phyloP scores from a whole-genome alignment of 2,113 vertebrate genomes.

The Ascaphus truei region DNA sequence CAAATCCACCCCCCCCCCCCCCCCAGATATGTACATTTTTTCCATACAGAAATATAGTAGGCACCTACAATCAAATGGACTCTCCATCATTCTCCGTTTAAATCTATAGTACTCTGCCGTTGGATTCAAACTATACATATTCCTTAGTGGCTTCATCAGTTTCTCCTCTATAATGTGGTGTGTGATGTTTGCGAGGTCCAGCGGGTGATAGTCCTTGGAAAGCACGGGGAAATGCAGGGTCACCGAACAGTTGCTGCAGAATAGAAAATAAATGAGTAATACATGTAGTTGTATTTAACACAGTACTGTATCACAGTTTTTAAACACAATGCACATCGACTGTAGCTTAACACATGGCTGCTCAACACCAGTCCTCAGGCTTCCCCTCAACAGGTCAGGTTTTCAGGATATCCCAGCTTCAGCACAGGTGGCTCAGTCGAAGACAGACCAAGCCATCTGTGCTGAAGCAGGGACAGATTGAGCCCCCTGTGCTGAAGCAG shows the following conservation, averaged over 20 bases:
- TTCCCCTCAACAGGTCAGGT: too few species aligned
- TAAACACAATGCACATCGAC: too few species aligned
- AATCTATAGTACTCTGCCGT: slow-evolving; percentile 66
- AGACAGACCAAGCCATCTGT: too few species aligned
- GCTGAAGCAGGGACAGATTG: too few species aligned
- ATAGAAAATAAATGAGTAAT: slow-evolving; percentile 8
- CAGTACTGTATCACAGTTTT: too few species aligned
- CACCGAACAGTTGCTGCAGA: slow-evolving; percentile 59
- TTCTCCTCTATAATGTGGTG: slow-evolving; percentile 72
- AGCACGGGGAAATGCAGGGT: slow-evolving; percentile 57
- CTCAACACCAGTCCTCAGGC: too few species aligned
- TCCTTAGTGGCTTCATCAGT: slow-evolving; percentile 61
- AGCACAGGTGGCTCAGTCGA: too few species aligned
- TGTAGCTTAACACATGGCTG: too few species aligned
- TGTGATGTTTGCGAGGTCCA: slow-evolving; percentile 52
- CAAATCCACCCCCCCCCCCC: too few species aligned
- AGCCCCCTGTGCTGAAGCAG: too few species aligned
- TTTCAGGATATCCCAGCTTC: too few species aligned
- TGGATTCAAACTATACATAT: slow-evolving; percentile 52
- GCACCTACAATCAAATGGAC: slow-evolving; percentile 67
- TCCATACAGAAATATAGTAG: neutral
- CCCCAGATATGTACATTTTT: too few species aligned
- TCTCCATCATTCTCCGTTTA: slow-evolving; percentile 69
- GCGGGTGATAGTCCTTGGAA: slow-evolving; percentile 37
- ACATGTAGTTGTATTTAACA: neutral